phyloP scores from a whole-genome alignment of 2,113 vertebrate species.

The Leucoraja erinaceus region DNA sequence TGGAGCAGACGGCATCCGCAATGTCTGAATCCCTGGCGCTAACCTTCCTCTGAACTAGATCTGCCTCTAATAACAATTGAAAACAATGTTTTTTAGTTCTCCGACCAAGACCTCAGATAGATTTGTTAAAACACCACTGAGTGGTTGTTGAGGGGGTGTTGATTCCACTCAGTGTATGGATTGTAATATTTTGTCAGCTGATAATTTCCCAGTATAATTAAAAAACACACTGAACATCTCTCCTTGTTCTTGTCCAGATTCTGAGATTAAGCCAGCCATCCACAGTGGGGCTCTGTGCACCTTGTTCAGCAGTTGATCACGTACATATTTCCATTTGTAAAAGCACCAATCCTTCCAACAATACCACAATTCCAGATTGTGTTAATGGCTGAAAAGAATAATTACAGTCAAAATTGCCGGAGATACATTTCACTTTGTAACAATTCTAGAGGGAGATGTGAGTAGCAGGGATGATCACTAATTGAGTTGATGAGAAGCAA shows the following conservation, averaged over 20 bases:
- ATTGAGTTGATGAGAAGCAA: conserved; percentile 22
- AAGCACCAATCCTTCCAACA: background rate
- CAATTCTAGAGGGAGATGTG: background rate
- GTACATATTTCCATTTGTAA: background rate
- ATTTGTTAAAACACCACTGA: background rate
- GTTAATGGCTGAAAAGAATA: conserved; percentile 27
- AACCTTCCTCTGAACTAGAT: background rate
- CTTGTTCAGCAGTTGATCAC: conserved; percentile 22
- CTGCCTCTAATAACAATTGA: background rate
- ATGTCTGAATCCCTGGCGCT: background rate
- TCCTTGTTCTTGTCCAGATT: background rate
- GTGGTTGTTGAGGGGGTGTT: background rate
- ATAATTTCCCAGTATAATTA: conserved; percentile 20
- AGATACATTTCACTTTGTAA: conserved; percentile 25
- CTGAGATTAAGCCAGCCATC: conserved; percentile 14
- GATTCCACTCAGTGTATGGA: background rate
- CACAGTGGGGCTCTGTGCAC: background rate
- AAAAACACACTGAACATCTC: background rate
- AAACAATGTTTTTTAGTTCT: background rate
- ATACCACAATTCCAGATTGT: background rate
- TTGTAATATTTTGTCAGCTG: background rate
- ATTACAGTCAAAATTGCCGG: conserved; percentile 24
- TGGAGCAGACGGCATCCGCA: too few species aligned
- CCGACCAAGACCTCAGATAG: too few species aligned
- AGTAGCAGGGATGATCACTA: conserved; percentile 27